Evolutionary conservation across 2,888 invertebrate genomes (phyloP).

Genomic region (Sussaba pulchella): DNA sequence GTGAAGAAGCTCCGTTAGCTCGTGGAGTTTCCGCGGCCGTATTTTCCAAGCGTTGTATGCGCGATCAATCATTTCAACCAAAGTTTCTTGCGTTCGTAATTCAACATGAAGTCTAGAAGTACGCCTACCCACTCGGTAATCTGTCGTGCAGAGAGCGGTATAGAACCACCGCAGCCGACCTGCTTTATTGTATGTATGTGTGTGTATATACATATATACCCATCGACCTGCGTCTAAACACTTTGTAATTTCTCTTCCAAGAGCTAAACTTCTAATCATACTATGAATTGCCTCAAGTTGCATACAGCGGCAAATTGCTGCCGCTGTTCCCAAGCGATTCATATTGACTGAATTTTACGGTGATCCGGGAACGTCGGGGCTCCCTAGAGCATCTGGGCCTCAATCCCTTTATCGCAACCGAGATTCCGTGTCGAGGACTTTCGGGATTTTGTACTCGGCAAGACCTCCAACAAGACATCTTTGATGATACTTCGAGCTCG

Average conservation of each 20-base stretch:
- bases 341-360: slow-evolving; percentile 7
- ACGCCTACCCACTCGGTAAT: slow-evolving; percentile 35
- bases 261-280: slow-evolving; percentile 40
- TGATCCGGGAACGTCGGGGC: neutral
- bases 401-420: neutral
- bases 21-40: slow-evolving; percentile 22
- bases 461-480: neutral
- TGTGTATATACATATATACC: neutral
- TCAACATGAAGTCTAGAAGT: slow-evolving; percentile 49
- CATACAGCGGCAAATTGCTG: slow-evolving; percentile 20
- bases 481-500: neutral
- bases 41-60: slow-evolving; percentile 34
- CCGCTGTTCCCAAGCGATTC: slow-evolving; percentile 11
- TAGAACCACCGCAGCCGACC: slow-evolving; percentile 30
- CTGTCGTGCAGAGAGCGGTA: slow-evolving; percentile 29
- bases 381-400: neutral
- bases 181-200: no score
- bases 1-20: slow-evolving; percentile 27
- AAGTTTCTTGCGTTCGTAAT: slow-evolving; percentile 58
- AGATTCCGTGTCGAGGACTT: neutral
- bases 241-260: slow-evolving; percentile 46
- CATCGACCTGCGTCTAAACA: slow-evolving; percentile 43
- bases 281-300: slow-evolving; percentile 19
- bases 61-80: slow-evolving; percentile 59
- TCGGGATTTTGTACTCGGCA: neutral